Evolutionary conservation across 37 sponge, comb jelly and placozoan genomes (phyloP).

Genomic region (Amphimedon queenslandica): DNA sequence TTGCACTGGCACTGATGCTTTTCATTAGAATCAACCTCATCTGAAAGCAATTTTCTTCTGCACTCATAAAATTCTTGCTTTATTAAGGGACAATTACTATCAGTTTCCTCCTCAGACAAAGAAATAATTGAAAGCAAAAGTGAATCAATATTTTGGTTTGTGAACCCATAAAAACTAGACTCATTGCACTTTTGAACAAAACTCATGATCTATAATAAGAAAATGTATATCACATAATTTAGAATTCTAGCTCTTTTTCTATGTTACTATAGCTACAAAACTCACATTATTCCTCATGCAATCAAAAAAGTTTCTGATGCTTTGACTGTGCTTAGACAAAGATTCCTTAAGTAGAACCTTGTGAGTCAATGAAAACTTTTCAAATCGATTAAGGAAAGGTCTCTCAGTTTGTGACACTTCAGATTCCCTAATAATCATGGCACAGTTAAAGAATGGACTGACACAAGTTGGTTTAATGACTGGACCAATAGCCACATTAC

Average conservation of each 20-base stretch:
- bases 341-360: constrained; percentile 36
- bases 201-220: constrained; percentile 14
- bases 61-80: too few species aligned
- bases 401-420: constrained; percentile 62
- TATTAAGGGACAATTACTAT: too few species aligned
- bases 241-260: too few species aligned
- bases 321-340: too few species aligned
- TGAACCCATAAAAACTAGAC: constrained; percentile 28
- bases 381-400: constrained; percentile 83
- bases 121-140: constrained; percentile 49
- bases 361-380: constrained; percentile 69
- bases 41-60: too few species aligned
- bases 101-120: too few species aligned
- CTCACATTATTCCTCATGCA: too few species aligned
- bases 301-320: too few species aligned
- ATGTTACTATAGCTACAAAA: too few species aligned
- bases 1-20: too few species aligned
- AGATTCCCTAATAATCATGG: constrained; percentile 60
- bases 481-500: constrained; percentile 80
- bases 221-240: too few species aligned
- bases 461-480: constrained; percentile 68
- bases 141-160: constrained; percentile 35
- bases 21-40: too few species aligned
- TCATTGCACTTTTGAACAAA: constrained; percentile 8
- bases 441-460: constrained; percentile 71